These are phyloP conservation scores for Caenorhabditis japonica DNA, from an alignment of 2,888 invertebrate species.

Conservation along the genomic window DNA sequence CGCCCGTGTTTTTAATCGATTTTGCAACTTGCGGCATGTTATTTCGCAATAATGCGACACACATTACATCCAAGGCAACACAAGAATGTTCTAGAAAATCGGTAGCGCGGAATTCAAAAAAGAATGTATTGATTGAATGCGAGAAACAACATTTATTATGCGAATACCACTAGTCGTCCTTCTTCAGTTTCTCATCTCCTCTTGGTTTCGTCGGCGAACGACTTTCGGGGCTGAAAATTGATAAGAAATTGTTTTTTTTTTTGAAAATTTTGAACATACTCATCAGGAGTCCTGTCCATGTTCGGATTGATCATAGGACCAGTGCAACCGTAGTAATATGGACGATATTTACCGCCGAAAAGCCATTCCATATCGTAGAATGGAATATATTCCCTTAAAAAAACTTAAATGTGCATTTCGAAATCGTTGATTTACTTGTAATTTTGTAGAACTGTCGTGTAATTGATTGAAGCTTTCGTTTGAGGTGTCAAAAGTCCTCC, in stretches of 20 bases:
- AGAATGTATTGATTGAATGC: background rate
- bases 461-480: constrained; percentile 31
- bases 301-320: constrained; percentile 36
- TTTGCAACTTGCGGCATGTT: constrained; percentile 27
- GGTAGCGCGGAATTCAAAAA: constrained; percentile 1
- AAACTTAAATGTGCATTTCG: too few relatives aligned
- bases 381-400: constrained; percentile 47
- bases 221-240: constrained; percentile 24
- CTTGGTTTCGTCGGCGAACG: constrained; percentile 23
- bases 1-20: constrained; percentile 47
- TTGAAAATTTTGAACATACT: too few relatives aligned
- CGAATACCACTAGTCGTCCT: constrained; percentile 5
- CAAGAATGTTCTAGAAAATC: constrained; percentile 1
- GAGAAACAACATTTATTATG: background rate
- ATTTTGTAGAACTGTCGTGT: constrained; percentile 26
- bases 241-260: too few relatives aligned
- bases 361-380: constrained; percentile 45
- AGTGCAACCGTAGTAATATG: constrained; percentile 45
- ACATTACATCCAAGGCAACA: background rate
- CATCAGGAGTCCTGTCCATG: constrained; percentile 39
- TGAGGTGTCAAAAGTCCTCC: constrained; percentile 21
- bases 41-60: constrained; percentile 12
- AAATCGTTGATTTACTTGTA: constrained; percentile 41
- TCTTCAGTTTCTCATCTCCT: constrained; percentile 18
- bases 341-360: constrained; percentile 36